Evolutionary conservation across 2,888 invertebrate species (phyloP).

Genomic region (Caenorhabditis zanzibari): DNA sequence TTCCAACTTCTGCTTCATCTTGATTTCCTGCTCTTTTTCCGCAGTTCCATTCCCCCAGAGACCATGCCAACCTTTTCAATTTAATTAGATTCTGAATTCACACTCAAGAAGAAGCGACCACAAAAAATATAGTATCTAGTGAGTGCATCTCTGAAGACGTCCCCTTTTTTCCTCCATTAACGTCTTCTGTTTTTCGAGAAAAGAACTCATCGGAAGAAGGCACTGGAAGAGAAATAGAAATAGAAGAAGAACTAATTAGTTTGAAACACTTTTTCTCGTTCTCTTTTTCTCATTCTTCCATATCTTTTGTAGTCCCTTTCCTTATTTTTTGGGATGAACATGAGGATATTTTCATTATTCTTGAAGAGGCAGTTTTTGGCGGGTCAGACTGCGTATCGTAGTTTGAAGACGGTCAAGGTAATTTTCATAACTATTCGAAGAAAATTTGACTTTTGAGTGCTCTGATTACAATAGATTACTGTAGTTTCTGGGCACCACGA

Average conservation of each 20-base stretch:
- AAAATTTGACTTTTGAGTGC: neutral
- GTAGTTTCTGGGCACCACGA: no score
- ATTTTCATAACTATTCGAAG: neutral
- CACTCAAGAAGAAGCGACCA: slow-evolving; percentile 11
- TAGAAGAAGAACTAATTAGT: slow-evolving; percentile 55
- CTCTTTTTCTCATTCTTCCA: neutral
- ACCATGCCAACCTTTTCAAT: slow-evolving; percentile 44
- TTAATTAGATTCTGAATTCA: slow-evolving; percentile 48
- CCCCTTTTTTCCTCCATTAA: slow-evolving; percentile 40
- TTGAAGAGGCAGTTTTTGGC: slow-evolving; percentile 33
- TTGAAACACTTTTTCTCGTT: slow-evolving; percentile 52
- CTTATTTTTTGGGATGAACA: slow-evolving; percentile 12
- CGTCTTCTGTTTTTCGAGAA: slow-evolving; percentile 8
- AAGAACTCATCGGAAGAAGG: slow-evolving; percentile 33
- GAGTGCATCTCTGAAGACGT: slow-evolving; percentile 39
- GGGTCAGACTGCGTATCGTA: slow-evolving; percentile 19
- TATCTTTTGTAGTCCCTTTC: neutral
- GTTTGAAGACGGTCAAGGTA: slow-evolving; percentile 51
- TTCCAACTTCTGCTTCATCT: neutral
- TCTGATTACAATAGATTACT: no score
- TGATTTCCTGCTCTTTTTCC: slow-evolving; percentile 36
- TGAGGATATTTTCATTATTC: slow-evolving; percentile 47
- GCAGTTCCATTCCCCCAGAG: slow-evolving; percentile 40
- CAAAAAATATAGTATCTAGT: slow-evolving; percentile 52
- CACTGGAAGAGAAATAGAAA: neutral